A percentile compares a stretch with the other conserved stretches of the same genome.
phyloP scores from a whole-genome alignment of 53 echinoderm and acorn worm species.

The Echinometra lucunter region DNA sequence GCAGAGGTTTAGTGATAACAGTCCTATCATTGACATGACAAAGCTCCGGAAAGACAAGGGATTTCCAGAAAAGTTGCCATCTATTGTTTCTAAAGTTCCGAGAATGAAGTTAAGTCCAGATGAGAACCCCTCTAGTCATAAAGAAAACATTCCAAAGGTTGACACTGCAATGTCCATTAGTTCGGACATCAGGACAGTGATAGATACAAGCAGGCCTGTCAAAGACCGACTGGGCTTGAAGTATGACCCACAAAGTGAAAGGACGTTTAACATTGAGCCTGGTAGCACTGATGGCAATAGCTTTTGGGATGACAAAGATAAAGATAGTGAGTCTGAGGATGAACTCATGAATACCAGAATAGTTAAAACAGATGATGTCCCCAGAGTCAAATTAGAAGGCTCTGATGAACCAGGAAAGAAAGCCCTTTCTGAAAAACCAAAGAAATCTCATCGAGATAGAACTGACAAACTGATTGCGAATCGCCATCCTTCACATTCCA shows the following conservation, averaged over 20 bases:
- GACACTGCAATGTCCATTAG: conserved; percentile 71
- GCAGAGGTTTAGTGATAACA: conserved; percentile 90
- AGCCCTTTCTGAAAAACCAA: conserved; percentile 72
- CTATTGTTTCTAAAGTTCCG: conserved; percentile 77
- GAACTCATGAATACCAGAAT: conserved; percentile 54
- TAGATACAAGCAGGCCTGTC: conserved; percentile 77
- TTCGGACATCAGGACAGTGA: conserved; percentile 88
- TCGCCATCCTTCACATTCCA: conserved; percentile 80
- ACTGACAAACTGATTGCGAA: conserved; percentile 66
- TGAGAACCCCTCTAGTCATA: conserved; percentile 70
- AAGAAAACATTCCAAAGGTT: conserved; percentile 82
- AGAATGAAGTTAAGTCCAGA: conserved; percentile 73
- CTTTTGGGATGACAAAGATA: conserved; percentile 66
- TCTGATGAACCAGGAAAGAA: conserved; percentile 40
- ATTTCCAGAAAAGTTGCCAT: conserved; percentile 72
- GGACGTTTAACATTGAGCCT: conserved; percentile 63
- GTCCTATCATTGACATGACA: conserved; percentile 84
- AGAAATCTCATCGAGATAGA: conserved; percentile 71
- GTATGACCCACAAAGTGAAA: conserved; percentile 66
- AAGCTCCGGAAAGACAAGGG: conserved; percentile 80
- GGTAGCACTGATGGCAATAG: conserved; percentile 45
- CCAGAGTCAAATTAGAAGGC: conserved; percentile 62
- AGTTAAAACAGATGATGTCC: conserved; percentile 60
- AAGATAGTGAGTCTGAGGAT: conserved; percentile 57
- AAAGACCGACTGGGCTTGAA: conserved; percentile 77